phyloP scores from a whole-genome alignment of 2,888 invertebrate genomes.

The Molanna angustata region DNA sequence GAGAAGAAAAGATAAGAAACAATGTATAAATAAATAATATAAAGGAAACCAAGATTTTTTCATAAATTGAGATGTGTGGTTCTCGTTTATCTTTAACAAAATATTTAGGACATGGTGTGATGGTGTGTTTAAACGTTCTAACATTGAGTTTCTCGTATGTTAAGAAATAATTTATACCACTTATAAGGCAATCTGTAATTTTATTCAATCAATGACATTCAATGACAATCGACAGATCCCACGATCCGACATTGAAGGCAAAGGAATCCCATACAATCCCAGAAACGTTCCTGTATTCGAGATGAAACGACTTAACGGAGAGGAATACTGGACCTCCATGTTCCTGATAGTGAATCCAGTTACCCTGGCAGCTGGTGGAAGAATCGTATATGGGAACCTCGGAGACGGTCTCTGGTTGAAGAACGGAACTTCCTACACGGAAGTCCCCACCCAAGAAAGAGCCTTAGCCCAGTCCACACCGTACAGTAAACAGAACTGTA shows the following conservation, averaged over 20 bases:
- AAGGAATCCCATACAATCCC: conserved; percentile 22
- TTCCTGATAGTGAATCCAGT: conserved; percentile 20
- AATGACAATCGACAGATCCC: conserved; percentile 22
- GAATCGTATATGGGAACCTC: conserved; percentile 4
- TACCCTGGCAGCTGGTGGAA: conserved; percentile 20
- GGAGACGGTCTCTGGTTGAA: conserved; percentile 30
- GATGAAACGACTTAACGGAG: conserved; percentile 23
- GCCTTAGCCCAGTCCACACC: conserved; percentile 12
- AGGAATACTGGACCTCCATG: conserved; percentile 23
- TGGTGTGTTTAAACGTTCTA: too few relatives aligned
- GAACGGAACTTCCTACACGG: conserved; percentile 25
- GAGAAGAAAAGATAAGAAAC: too few relatives aligned
- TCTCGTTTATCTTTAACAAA: too few relatives aligned
- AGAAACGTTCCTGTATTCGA: conserved; percentile 18
- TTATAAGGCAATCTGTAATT: too few relatives aligned
- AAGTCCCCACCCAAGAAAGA: conserved; percentile 24
- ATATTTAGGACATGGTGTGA: too few relatives aligned
- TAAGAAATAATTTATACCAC: too few relatives aligned
- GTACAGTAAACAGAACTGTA: conserved; percentile 26
- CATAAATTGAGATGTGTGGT: too few relatives aligned
- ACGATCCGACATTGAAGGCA: conserved; percentile 17
- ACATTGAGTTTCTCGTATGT: too few relatives aligned
- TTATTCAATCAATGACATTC: too few relatives aligned
- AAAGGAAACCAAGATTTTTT: too few relatives aligned
- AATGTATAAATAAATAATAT: too few relatives aligned